phyloP scores from a whole-genome alignment of 2,797 vertebrate genomes.

The Poliocrania exsul region DNA sequence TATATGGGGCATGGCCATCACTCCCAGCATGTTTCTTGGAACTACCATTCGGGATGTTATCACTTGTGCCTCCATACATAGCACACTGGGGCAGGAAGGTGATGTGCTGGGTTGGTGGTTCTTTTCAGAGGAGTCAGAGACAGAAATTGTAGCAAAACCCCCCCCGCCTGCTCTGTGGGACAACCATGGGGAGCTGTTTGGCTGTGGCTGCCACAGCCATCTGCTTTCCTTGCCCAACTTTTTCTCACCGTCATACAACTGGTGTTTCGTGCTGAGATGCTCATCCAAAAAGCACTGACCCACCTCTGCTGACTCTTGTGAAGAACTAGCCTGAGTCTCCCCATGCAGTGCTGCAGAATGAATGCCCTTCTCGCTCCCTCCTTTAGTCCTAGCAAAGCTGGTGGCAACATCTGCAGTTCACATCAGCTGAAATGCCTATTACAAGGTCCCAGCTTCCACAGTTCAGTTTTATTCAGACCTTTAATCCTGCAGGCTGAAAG shows the following conservation, averaged over 20 bases:
- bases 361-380: background rate
- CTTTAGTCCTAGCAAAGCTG: background rate
- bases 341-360: rapidly evolving
- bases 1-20: background rate
- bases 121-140: background rate
- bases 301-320: background rate
- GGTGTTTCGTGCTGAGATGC: background rate
- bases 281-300: background rate
- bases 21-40: background rate
- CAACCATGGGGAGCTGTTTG: background rate
- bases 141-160: background rate
- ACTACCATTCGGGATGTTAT: background rate
- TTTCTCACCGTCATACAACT: background rate
- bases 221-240: background rate
- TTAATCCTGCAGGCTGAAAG: background rate
- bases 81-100: rapidly evolving
- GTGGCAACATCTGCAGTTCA: background rate
- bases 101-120: rapidly evolving
- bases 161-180: background rate
- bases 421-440: background rate
- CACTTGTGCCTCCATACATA: background rate
- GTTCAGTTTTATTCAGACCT: background rate
- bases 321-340: background rate
- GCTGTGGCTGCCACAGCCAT: background rate
- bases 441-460: rapidly evolving